Percentiles rank a stretch among this genome's conserved stretches.
These are phyloP conservation scores for Progne subis DNA, from an alignment of 2,113 vertebrate species.

Conservation along the genomic window DNA sequence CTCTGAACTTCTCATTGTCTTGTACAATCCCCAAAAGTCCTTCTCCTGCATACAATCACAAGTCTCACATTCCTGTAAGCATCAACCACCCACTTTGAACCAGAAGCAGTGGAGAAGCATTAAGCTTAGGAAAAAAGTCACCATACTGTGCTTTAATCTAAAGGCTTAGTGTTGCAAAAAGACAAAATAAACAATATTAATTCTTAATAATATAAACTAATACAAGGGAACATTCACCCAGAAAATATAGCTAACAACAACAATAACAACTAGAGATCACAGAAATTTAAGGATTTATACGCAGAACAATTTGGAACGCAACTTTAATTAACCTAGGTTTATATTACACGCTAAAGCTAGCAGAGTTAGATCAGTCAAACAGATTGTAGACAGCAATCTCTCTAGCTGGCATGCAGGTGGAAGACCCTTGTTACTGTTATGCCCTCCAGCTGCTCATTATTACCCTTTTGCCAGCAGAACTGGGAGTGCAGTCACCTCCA, in stretches of 20 bases:
- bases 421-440: not conserved
- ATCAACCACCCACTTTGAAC: rapidly evolving
- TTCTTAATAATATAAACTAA: not conserved
- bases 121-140: not conserved
- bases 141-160: not conserved
- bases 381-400: not conserved
- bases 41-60: not conserved
- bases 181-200: not conserved
- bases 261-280: not conserved
- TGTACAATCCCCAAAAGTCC: not conserved
- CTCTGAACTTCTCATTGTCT: not conserved
- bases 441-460: slow-evolving; percentile 16
- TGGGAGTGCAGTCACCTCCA: not conserved
- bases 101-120: not conserved
- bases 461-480: not conserved
- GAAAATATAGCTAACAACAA: not conserved
- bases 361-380: not conserved
- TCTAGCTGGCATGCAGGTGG: not conserved
- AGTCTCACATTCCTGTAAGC: not conserved
- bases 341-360: not conserved
- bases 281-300: not conserved
- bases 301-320: not conserved
- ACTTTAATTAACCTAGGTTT: not conserved
- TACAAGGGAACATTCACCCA: not conserved
- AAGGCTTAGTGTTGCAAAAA: not conserved